Evolutionary conservation across 2,797 vertebrate species (phyloP), one percentile per base, ranked within the genome.

Genomic region (Apogon talboti): DNA sequence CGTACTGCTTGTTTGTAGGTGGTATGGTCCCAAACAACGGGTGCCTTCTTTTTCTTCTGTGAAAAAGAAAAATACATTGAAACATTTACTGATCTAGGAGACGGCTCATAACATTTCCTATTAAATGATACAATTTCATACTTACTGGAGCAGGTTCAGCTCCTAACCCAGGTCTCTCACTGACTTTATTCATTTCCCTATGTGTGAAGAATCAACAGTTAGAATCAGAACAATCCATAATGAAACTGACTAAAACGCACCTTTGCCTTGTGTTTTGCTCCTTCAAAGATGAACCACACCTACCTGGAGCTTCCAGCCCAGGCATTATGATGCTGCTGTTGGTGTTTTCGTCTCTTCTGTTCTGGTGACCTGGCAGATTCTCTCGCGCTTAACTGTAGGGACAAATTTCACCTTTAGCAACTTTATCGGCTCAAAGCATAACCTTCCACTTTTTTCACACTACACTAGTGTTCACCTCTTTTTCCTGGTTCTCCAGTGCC

Each of bases 1-100:
- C 97, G 93, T 47, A 98, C 97, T 0, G 96, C 97, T 0, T 99
- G 96, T 6, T 97, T 95, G 89, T 99, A 99, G 6, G 96, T 95
- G 83, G 88, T 90, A 40, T 95, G 93, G 87, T 95, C 96, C 93
- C 93, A 94, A 60, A 92, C 90, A 24, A 95, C 66, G 14, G 93
- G 69, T 58, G 88, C 94, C 64, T 93, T 96, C 87, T 94, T 95
- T 75, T 94, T 94, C 74, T 91, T 94, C 91, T 95, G 95, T 76
- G 79, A 12, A 43, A 62, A 21, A 58, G 6, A 50, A 10, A 21
- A 41, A 10, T 18, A 13, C 6, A 59, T 61, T 7, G 11, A 46
- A 43, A 48, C 10, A 5, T 62, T 48, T 2, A 57, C 40, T 12
- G 12, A 7, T 62, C 4, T 0, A 47, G 52, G 3, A 18, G 19